These are phyloP conservation scores for Pangasius macronema DNA, from an alignment of 2,797 vertebrate species.

Conservation along the genomic window DNA sequence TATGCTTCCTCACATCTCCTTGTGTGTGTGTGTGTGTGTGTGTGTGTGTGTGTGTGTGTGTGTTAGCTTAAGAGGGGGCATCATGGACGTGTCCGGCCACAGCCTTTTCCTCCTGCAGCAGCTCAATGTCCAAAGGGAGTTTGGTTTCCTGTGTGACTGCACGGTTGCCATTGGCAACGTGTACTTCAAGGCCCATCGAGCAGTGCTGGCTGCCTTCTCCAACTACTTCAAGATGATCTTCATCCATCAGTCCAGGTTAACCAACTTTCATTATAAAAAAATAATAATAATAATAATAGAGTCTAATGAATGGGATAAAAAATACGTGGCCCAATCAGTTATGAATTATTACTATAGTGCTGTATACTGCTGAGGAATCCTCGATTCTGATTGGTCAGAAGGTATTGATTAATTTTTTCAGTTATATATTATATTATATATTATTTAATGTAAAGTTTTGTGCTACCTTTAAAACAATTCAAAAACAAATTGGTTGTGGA, in stretches of 20 bases:
- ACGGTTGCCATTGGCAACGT: slow-evolving; percentile 97
- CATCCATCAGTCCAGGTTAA: slow-evolving; percentile 96
- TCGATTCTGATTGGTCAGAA: neutral
- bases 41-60: slow-evolving; percentile 41
- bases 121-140: slow-evolving; percentile 95
- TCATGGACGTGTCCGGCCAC: slow-evolving; percentile 89
- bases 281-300: no score
- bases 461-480: no score
- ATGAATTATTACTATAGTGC: neutral
- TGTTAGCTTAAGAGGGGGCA: slow-evolving; percentile 47
- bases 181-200: slow-evolving; percentile 97
- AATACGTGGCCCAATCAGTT: neutral
- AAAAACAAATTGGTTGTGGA: neutral
- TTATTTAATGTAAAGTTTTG: neutral
- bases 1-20: neutral
- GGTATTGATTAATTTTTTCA: neutral
- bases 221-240: slow-evolving; percentile 99
- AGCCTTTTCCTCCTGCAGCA: slow-evolving; percentile 95
- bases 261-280: neutral
- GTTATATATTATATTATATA: no score
- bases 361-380: neutral
- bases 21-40: slow-evolving; percentile 21
- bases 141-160: slow-evolving; percentile 97
- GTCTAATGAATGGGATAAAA: neutral
- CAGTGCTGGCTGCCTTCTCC: slow-evolving; percentile 95